Percentiles rank a stretch among this genome's conserved stretches.
These are phyloP conservation scores for Tetramorium bicarinatum DNA, from an alignment of 2,888 invertebrate species.

Conservation along the genomic window DNA sequence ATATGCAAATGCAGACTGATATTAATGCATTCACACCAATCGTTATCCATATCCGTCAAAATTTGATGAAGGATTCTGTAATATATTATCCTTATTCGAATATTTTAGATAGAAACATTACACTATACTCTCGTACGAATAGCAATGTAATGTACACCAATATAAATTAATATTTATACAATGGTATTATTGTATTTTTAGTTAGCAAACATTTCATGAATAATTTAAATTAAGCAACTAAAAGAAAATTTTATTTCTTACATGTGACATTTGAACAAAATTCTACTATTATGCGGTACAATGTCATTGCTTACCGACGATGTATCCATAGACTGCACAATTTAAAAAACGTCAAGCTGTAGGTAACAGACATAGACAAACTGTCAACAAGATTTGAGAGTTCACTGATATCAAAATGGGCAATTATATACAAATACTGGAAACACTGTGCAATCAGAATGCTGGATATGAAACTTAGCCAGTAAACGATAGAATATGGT, in stretches of 20 bases:
- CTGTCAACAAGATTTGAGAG: conserved; percentile 12
- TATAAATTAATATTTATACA: no score
- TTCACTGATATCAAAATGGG: conserved; percentile 2
- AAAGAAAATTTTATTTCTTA: not conserved
- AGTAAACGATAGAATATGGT: not conserved
- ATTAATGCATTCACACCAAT: conserved; percentile 29
- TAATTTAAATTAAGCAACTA: no score
- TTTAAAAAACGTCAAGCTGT: not conserved
- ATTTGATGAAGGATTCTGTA: conserved; percentile 31
- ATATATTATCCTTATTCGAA: not conserved
- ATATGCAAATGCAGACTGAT: not conserved
- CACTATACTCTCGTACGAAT: no score
- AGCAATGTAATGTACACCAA: not conserved
- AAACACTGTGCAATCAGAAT: not conserved
- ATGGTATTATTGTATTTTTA: no score
- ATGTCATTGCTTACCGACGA: conserved; percentile 10
- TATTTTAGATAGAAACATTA: no score
- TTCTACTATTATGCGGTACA: not conserved
- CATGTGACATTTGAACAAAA: not conserved
- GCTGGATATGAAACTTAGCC: not conserved
- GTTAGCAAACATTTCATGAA: no score
- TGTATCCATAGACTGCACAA: not conserved
- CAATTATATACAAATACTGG: conserved; percentile 9
- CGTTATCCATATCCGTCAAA: conserved; percentile 10
- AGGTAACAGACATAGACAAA: not conserved